These are phyloP conservation scores for Brenthis daphne DNA, from an alignment of 2,888 invertebrate species.

Conservation along the genomic window DNA sequence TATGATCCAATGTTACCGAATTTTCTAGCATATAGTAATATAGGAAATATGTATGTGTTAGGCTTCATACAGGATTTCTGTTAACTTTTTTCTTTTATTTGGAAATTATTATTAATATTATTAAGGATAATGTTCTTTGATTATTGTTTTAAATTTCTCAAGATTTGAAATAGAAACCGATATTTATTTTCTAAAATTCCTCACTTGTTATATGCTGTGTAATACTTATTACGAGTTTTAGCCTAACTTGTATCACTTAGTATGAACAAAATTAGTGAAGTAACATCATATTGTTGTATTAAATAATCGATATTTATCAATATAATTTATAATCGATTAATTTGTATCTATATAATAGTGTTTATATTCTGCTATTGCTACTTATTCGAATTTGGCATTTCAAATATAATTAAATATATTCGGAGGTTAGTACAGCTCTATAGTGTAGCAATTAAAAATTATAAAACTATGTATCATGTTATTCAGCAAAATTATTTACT, in stretches of 20 bases:
- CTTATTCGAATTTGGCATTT: conserved; percentile 5
- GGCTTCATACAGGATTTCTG: neutral
- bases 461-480: too few relatives aligned
- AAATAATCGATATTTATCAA: conserved; percentile 15
- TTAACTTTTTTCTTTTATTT: neutral
- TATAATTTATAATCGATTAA: conserved; percentile 12
- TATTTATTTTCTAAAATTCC: neutral
- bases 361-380: neutral
- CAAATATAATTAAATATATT: neutral
- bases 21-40: conserved; percentile 24
- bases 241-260: conserved; percentile 4
- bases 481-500: neutral
- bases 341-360: conserved; percentile 9
- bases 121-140: neutral
- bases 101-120: neutral
- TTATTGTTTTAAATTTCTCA: neutral
- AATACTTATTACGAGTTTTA: conserved; percentile 2
- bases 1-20: conserved; percentile 32
- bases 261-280: conserved; percentile 17
- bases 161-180: conserved; percentile 1
- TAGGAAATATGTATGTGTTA: neutral
- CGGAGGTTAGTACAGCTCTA: neutral
- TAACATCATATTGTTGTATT: conserved; percentile 8
- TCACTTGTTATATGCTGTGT: neutral
- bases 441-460: too few relatives aligned